phyloP scores from a whole-genome alignment of 2,797 vertebrate genomes.

The Glyptemys insculpta region DNA sequence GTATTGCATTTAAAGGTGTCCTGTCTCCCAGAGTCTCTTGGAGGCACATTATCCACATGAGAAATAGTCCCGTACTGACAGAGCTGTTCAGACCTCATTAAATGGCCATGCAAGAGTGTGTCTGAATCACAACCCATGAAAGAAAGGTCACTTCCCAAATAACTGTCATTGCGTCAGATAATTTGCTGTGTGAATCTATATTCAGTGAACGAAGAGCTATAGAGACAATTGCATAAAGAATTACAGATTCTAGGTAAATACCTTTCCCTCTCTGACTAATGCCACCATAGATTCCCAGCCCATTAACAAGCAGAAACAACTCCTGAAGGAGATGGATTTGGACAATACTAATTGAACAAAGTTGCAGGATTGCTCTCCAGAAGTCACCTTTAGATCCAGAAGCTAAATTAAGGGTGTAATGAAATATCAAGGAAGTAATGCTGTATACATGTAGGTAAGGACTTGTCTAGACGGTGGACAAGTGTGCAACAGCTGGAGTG shows the following conservation, averaged over 20 bases:
- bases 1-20: not conserved
- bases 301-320: not conserved
- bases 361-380: not conserved
- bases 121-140: not conserved
- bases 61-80: not conserved
- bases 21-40: not conserved
- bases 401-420: not conserved
- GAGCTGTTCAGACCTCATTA: not conserved
- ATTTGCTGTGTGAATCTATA: constrained; percentile 1
- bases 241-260: not conserved
- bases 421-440: not conserved
- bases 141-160: constrained; percentile 4
- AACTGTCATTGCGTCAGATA: not conserved
- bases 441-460: not conserved
- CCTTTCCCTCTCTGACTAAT: constrained; percentile 14
- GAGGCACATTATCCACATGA: not conserved
- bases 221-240: not conserved
- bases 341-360: not conserved
- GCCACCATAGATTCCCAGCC: not conserved
- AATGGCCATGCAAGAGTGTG: not conserved
- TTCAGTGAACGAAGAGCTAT: not conserved
- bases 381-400: not conserved
- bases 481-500: not conserved
- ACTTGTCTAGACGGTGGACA: not conserved
- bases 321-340: not conserved